Evolutionary conservation across 2,888 invertebrate genomes (phyloP).

Genomic region (Dysmachus trigonus): DNA sequence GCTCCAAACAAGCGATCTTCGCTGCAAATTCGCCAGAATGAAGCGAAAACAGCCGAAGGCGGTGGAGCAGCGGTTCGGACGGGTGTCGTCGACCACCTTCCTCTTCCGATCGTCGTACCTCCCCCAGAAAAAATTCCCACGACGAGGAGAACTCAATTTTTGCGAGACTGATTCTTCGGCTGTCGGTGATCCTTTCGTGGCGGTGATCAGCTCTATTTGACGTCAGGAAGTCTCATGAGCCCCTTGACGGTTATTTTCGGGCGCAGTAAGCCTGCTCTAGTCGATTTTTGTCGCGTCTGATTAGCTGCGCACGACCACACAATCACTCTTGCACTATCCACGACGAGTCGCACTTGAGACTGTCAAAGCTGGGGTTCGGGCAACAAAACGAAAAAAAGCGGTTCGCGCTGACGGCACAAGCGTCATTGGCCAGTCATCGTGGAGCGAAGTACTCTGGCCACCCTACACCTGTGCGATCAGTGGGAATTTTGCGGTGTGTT

Average conservation of each 20-base stretch:
- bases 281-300: neutral
- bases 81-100: neutral
- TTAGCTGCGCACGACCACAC: constrained; percentile 17
- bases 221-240: neutral
- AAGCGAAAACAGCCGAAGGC: neutral
- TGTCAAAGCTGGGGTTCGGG: neutral
- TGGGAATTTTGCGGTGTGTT: neutral
- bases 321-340: constrained; percentile 31
- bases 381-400: neutral
- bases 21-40: neutral
- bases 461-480: neutral
- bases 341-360: constrained; percentile 17
- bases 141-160: neutral
- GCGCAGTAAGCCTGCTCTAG: neutral
- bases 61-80: neutral
- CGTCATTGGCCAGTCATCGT: neutral
- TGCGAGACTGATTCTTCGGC: neutral
- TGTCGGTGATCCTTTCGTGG: neutral
- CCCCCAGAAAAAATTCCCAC: neutral
- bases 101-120: neutral
- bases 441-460: neutral
- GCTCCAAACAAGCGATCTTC: neutral
- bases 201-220: neutral
- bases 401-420: neutral
- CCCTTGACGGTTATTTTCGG: neutral